Evolutionary conservation across 2,888 invertebrate genomes (phyloP), one percentile per base, ranked within the genome.

Genomic region (Acrobasis suavella): DNA sequence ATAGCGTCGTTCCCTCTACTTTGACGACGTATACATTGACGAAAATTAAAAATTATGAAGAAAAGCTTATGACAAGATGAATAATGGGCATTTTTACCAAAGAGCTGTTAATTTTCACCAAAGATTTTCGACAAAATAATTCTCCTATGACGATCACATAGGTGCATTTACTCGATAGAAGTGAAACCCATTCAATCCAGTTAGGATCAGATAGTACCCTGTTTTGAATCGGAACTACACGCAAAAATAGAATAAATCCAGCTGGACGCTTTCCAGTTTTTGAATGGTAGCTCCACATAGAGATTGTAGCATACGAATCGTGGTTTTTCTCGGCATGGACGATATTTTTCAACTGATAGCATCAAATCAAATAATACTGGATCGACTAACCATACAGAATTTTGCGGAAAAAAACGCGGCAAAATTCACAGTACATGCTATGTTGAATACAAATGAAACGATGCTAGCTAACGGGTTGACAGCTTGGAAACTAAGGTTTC

Each of bases 131-230:
- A 2, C 32, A 32, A n/a, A 46, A 46, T 46, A 46, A 46, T 46
- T 46, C 46, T 46, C 2, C 46, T 10, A 2, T 3, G 1, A 46
- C 46, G 2, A 22, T 22, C 10, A 12, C 46, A n/a, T n/a, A n/a
- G n/a, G n/a, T n/a, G n/a, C n/a, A 14, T 46, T 46, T 5, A 46
- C n/a, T n/a, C 46, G 42, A n/a, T n/a, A 46, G n/a, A 6, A 46
- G 46, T 32, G 68, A 69, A 66, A 63, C 63, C 73, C 70, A 72
- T 80, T 75, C 74, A 77, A 80, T 77, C 71, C 69, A 60, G 67
- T 58, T 61, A 16, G 64, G 66, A 80, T 80, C 77, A 71, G 79
- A 80, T 80, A 77, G 72, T 70, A 73, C 73, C 74, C 67, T 51
- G 55, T 59, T 37, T 60, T 64, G 67, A 59, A 49, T 67, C 66